Conservation (phyloP, 2,797 vertebrate genomes). For the Chiloscyllium punctatum region DNA sequence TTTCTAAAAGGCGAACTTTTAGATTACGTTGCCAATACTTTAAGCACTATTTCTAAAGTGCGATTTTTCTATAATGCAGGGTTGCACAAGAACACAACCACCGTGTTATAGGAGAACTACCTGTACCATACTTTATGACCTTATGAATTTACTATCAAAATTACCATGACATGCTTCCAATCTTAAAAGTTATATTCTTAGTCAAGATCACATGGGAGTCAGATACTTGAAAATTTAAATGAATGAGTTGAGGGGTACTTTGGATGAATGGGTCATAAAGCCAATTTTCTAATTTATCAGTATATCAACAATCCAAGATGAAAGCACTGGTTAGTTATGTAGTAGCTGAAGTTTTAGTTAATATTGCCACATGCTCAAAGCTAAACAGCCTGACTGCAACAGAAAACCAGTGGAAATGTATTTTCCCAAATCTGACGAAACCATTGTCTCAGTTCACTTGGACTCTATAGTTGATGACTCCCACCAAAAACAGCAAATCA, state of each 20-base stretch:
- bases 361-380: not conserved
- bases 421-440: not conserved
- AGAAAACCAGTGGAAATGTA: not conserved
- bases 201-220: not conserved
- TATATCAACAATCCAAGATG: not conserved
- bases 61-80: too few species aligned
- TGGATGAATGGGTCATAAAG: not conserved
- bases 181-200: not conserved
- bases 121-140: not conserved
- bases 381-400: not conserved
- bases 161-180: not conserved
- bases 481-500: not conserved
- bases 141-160: not conserved
- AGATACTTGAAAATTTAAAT: not conserved
- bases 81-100: too few species aligned
- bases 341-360: not conserved
- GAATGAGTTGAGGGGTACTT: not conserved
- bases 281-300: not conserved
- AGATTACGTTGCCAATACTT: too few species aligned
- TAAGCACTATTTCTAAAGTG: too few species aligned
- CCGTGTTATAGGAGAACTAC: too few species aligned
- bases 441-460: not conserved
- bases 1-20: too few species aligned
- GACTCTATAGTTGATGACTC: not conserved
- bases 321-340: not conserved